Evolutionary conservation across 2,888 invertebrate species (phyloP).

Genomic region (Aphodius sticticus): DNA sequence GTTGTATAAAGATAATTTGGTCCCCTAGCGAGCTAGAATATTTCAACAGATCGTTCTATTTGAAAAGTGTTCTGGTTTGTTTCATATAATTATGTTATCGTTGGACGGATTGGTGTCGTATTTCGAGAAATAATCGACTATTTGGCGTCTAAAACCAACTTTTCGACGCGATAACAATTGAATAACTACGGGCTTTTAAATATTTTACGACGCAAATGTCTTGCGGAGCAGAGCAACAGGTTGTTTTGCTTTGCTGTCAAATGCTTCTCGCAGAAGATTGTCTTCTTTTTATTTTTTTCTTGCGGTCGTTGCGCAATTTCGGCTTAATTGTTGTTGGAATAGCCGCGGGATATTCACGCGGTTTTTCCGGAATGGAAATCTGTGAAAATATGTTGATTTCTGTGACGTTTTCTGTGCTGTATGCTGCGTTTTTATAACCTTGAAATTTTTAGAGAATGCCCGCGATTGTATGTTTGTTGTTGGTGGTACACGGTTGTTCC

Average conservation of each 20-base stretch:
- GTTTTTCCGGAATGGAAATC: background rate
- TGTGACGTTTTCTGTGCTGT: background rate
- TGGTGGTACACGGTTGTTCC: background rate
- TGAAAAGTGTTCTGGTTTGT: background rate
- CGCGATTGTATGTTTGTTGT: background rate
- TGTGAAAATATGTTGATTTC: background rate
- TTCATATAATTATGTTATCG: background rate
- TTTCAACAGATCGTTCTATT: background rate
- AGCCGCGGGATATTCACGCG: background rate
- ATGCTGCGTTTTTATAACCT: background rate
- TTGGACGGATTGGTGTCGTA: background rate
- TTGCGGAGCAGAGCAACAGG: background rate
- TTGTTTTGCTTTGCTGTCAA: constrained; percentile 4
- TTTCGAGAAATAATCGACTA: background rate
- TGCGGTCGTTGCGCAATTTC: background rate
- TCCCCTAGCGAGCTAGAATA: background rate
- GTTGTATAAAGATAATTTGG: background rate
- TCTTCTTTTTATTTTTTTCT: background rate
- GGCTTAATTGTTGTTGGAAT: background rate
- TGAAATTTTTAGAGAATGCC: background rate
- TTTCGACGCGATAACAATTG: background rate
- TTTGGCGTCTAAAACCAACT: background rate
- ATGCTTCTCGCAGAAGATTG: background rate
- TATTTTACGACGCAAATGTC: background rate
- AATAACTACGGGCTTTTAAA: background rate